These are phyloP conservation scores for Bos indicus DNA, from an alignment of 2,113 vertebrate genomes.

Conservation along the genomic window DNA sequence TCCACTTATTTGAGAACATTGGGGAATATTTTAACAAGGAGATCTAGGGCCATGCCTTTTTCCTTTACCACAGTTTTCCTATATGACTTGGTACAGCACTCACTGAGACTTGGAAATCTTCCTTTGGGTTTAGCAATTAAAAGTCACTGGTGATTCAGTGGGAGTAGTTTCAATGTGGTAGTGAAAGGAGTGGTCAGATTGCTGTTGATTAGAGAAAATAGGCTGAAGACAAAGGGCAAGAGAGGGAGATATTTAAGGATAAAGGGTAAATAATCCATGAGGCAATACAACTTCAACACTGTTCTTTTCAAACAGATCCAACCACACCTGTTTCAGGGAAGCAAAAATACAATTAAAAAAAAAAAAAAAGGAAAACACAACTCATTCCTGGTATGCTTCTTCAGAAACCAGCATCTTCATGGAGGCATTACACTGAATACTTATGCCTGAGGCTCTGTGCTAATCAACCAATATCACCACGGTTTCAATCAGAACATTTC, in stretches of 20 bases:
- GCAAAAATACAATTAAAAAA: background rate
- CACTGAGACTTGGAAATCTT: background rate
- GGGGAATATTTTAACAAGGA: background rate
- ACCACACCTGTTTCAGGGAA: background rate
- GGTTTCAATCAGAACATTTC: background rate
- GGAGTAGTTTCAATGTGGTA: background rate
- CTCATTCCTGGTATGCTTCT: background rate
- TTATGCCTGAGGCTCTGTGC: background rate
- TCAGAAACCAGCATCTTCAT: background rate
- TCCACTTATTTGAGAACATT: background rate
- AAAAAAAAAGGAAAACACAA: background rate
- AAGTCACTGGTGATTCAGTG: background rate
- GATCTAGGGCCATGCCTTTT: background rate
- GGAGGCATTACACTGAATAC: background rate
- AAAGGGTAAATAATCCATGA: background rate
- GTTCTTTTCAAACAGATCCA: background rate
- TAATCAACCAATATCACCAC: background rate
- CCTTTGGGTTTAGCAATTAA: background rate
- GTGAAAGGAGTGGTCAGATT: background rate
- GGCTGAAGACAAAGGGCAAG: background rate
- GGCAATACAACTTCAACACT: background rate
- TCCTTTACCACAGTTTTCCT: background rate
- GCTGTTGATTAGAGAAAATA: background rate
- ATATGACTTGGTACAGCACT: background rate
- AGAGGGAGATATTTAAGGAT: background rate